Evolutionary conservation across 2,113 vertebrate genomes (phyloP).

Genomic region (Sminthopsis crassicaudata): DNA sequence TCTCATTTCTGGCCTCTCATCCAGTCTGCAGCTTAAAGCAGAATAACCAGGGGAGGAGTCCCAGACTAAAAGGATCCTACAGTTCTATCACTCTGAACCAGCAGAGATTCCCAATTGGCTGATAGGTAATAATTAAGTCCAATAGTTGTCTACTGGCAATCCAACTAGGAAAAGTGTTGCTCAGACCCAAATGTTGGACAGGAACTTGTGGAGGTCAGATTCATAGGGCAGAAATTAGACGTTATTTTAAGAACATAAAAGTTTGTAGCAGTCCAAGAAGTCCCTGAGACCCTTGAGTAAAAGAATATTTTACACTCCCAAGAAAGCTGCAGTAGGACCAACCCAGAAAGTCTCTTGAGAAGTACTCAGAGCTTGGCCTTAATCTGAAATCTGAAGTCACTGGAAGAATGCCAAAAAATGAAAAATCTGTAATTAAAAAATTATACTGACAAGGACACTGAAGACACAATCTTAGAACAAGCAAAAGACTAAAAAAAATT

Average conservation of each 20-base stretch:
- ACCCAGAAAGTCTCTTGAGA: neutral
- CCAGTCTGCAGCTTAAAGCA: neutral
- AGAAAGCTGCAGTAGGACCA: neutral
- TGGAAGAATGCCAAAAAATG: neutral
- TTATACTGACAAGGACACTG: neutral
- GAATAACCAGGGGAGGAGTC: neutral
- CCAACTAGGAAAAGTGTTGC: neutral
- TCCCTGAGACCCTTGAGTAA: neutral
- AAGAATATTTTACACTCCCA: neutral
- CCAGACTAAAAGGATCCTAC: neutral
- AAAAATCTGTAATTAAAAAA: neutral
- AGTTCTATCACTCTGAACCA: neutral
- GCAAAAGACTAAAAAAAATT: neutral
- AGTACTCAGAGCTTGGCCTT: neutral
- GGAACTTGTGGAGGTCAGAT: neutral
- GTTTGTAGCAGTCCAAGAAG: neutral
- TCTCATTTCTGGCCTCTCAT: neutral
- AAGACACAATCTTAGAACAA: neutral
- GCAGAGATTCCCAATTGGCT: neutral
- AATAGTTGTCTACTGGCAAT: neutral
- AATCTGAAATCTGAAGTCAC: neutral
- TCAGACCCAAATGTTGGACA: neutral
- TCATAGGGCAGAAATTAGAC: neutral
- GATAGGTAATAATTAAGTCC: neutral
- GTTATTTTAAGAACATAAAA: neutral